phyloP scores from a whole-genome alignment of 2,113 vertebrate genomes.

The Lepisosteus oculatus region DNA sequence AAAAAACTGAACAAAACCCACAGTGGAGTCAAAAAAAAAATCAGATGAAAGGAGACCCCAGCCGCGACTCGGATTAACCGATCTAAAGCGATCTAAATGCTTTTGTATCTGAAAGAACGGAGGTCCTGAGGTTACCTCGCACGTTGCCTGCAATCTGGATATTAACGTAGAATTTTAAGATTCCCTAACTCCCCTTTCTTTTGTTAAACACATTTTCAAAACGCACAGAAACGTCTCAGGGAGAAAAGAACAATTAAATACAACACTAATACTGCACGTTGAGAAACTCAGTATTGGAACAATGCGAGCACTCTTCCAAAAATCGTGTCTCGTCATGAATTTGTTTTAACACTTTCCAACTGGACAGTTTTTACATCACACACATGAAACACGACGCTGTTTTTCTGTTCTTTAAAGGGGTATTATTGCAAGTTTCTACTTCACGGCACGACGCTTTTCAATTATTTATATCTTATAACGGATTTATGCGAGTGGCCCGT shows the following conservation, averaged over 20 bases:
- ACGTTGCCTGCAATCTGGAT: conserved; percentile 65
- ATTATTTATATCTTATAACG: too few species aligned
- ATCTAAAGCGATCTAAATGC: conserved; percentile 81
- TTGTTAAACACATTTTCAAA: background rate
- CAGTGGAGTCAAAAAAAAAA: conserved; percentile 66
- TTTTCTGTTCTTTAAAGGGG: too few species aligned
- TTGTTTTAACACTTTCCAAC: too few species aligned
- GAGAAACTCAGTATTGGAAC: background rate
- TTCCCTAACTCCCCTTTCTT: background rate
- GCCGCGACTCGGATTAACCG: conserved; percentile 77
- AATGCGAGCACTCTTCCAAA: background rate
- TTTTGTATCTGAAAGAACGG: conserved; percentile 76
- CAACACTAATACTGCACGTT: background rate
- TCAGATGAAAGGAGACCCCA: conserved; percentile 76
- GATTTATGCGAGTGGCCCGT: too few species aligned
- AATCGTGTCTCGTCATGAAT: too few species aligned
- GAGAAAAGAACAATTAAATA: background rate
- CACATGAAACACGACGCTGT: too few species aligned
- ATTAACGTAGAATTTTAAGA: conserved; percentile 49
- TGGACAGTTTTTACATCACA: too few species aligned
- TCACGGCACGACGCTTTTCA: too few species aligned
- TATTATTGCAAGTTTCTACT: too few species aligned
- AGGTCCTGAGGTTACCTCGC: conserved; percentile 57
- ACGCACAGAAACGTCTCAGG: too few species aligned
- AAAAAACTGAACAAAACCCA: conserved; percentile 77